These are phyloP conservation scores for Cremastinae sp. DNA, from an alignment of 2,888 invertebrate genomes.

Conservation along the genomic window DNA sequence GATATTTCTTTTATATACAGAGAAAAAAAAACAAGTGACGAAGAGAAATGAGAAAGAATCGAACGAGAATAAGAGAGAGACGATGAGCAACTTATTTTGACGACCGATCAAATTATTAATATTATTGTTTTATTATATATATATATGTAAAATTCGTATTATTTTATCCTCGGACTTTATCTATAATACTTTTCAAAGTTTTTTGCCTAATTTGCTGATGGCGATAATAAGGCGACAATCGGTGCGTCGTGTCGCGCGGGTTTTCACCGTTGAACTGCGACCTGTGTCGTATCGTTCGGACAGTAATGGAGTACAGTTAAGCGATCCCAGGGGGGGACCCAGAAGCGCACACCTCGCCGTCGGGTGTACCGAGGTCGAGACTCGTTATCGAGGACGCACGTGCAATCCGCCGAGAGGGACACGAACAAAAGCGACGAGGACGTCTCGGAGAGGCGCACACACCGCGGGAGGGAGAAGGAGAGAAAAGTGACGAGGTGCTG, in stretches of 20 bases:
- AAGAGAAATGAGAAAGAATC: too few species aligned
- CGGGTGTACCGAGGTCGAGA: constrained; percentile 55
- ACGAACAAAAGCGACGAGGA: constrained; percentile 42
- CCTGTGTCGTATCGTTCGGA: constrained; percentile 37
- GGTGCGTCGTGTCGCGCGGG: constrained; percentile 14
- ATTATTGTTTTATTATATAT: too few species aligned
- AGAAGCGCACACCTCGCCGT: constrained; percentile 50
- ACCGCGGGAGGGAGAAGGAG: constrained; percentile 17
- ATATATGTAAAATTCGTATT: too few species aligned
- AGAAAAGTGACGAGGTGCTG: constrained; percentile 11
- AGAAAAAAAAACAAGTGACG: too few species aligned
- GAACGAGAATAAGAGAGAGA: too few species aligned
- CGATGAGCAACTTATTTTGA: too few species aligned
- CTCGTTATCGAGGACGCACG: constrained; percentile 67
- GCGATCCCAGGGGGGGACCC: constrained; percentile 23
- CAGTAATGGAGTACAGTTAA: constrained; percentile 37
- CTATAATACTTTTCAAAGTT: too few species aligned
- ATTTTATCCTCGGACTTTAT: too few species aligned
- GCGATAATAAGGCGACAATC: constrained; percentile 10
- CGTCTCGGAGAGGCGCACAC: constrained; percentile 17
- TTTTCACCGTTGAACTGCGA: constrained; percentile 48
- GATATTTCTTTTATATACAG: not conserved
- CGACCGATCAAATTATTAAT: too few species aligned
- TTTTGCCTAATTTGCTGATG: not conserved
- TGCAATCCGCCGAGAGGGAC: constrained; percentile 60